Evolutionary conservation across 2,888 invertebrate species (phyloP), one percentile per base, ranked within the genome.

Genomic region (Leucania comma): DNA sequence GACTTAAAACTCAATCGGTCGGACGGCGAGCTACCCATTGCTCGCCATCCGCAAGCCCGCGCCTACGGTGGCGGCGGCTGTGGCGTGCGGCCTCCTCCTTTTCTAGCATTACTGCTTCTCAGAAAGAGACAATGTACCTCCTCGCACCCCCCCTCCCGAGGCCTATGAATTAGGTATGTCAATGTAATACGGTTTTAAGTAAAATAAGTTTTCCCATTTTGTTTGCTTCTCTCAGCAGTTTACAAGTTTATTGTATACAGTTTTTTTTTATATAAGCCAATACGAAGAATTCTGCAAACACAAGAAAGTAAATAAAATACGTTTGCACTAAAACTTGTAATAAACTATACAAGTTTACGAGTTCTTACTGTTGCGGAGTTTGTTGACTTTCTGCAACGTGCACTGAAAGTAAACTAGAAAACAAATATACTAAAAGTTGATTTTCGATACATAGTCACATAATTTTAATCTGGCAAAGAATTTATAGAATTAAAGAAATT

Each of bases 311-410:
- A 71, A n/a, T 69, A 57, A 75, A 67, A 51, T 42, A 42, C n/a
- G 32, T 50, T 57, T 6, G 20, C 32, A 32, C 17, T 26, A 2
- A 24, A 56, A 59, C 29, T 58, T 59, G 22, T 32, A 38, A 69
- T 77, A 26, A 50, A 77, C n/a, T 50, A 26, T 54, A 26, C 57
- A 35, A 32, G 54, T 68, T 60, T 76, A 73, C 17, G 38, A 59
- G 12, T 38, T 8, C 24, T n/a, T 53, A 58, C 46, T 20, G 4
- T 22, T 29, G 57, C 48, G 20, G 54, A 48, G 59, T 60, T 60
- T 20, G 38, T 68, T 42, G 48, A 56, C 54, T 54, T 42, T 48
- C 20, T 76, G 48, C 59, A 59, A 32, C 38, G 48, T 59, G 29
- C 29, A 14, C 2, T 12, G 38, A 3, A 26, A 26, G 12, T 26